Base-by-base conservation (phyloP, 2,797 vertebrate species). In the Cuniculus paca region DNA sequence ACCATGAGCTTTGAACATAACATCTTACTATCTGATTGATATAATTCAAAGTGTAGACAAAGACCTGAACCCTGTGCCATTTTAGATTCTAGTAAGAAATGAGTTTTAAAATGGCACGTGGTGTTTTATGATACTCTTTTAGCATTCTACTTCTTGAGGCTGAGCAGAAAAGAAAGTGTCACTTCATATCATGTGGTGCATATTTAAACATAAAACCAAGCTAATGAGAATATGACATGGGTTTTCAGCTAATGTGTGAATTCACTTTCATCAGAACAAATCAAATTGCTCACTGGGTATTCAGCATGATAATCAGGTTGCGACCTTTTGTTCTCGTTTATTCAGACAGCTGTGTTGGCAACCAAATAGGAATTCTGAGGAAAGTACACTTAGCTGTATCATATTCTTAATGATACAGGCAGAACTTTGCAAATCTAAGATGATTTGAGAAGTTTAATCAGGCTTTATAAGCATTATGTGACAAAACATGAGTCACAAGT, bases 241-340 rank as follows among this genome's bases (percentile, higher is more conserved):
- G 50, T 95, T 97, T 85, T 11, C 12, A 90, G 63, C 48, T 61
- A 91, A 48, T 82, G 60, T 88, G 58, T 83, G 52, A 90, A 96
- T 96, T 92, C 5, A 88, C 4, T 77, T 96, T 90, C 22, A 95
- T 92, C 48, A 90, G 63, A 60, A 86, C 80, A 92, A 89, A 70
- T 80, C 10, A 96, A 70, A 81, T 39, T 90, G 54, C 72, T 52
- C 54, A 48, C 26, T 84, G 77, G 36, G 70, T 75, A 92, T 81
- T 54, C 72, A 79, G 31, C 50, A 63, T 34, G 56, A 58, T 50
- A 92, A 80, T 90, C 87, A 87, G 52, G 39, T 95, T 95, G 48
- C 77, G 94, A 97, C 39, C 90, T 95, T 94, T 97, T 90, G 58
- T 96, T 95, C 50, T 5, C 1, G 26, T 68, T 88, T 68, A 85